Evolutionary conservation across 2,797 vertebrate genomes (phyloP), one percentile per base, ranked within the genome.

Genomic region (Loris lydekkerianus): DNA sequence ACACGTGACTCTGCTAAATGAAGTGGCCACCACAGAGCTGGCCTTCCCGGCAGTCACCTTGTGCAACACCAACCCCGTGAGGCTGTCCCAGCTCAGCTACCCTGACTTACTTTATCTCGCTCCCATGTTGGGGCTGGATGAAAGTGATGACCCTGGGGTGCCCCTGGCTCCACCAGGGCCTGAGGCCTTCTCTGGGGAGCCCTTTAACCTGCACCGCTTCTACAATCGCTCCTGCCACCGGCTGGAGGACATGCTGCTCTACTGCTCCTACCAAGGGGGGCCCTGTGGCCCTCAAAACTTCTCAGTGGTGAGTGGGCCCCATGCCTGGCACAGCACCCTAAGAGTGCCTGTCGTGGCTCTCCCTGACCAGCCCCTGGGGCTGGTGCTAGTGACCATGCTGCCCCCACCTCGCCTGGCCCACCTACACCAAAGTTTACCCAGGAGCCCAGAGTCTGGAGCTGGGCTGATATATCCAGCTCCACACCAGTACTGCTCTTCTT

Each of bases 161-260:
- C 97, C 98, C 1, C 98, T 99, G 0, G 99, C 99, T 18, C 98
- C 96, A 5, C 98, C 97, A 0, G 97, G 97, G 58, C 98, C 98
- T 1, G 94, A 97, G 93, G 96, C 97, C 15, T 98, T 98, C 43
- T 97, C 97, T 7, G 98, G 98, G 0, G 97, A 98, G 65, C 98
- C 99, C 49, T 99, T 99, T 97, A 99, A 98, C 98, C 94, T 99
- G 93, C 98, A 99, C 0, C 99, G 99, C 96, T 99, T 99, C 98
- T 99, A 98, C 98, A 99, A 99, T 96, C 99, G 99, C 77, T 99
- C 99, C n/a, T 99, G 99, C 63, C 99, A 99, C 97, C 99, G 98
- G 95, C 99, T 99, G 29, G 99, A 99, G 56, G 99, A 99, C 84
- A 99, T 99, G 98, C 98, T 99, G 98, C 98, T 99, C 96, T 99